phyloP scores from a whole-genome alignment of 23 tunicate species.

The Aplidium turbinatum region DNA sequence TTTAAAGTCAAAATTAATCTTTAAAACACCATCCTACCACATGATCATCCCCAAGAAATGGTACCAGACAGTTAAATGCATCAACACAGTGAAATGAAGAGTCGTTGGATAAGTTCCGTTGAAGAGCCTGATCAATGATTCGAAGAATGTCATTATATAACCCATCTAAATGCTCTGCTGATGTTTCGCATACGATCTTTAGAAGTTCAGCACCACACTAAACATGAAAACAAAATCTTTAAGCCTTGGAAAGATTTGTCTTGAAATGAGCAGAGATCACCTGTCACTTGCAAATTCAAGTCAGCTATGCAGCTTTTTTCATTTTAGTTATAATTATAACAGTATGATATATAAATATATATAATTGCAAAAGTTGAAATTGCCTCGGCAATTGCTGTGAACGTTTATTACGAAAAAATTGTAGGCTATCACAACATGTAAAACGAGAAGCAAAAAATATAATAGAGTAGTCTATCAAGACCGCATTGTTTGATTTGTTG shows the following conservation, averaged over 20 bases:
- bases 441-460: too few relatives aligned
- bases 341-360: too few relatives aligned
- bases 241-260: neutral
- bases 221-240: constrained; percentile 5
- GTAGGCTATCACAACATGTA: too few relatives aligned
- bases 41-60: constrained; percentile 82
- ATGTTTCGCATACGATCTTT: constrained; percentile 66
- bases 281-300: too few relatives aligned
- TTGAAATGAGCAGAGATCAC: neutral
- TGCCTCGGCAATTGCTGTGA: too few relatives aligned
- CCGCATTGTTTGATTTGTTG: too few relatives aligned
- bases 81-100: constrained; percentile 55
- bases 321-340: too few relatives aligned
- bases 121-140: constrained; percentile 43
- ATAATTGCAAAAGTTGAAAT: too few relatives aligned
- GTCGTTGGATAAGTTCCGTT: neutral
- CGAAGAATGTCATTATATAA: constrained; percentile 50
- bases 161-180: constrained; percentile 43
- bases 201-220: constrained; percentile 44
- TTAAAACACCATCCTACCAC: constrained; percentile 40
- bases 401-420: too few relatives aligned
- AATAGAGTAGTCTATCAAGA: too few relatives aligned
- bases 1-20: too few relatives aligned
- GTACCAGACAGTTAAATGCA: constrained; percentile 78
- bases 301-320: too few relatives aligned